Base-by-base conservation (phyloP, 53 echinoderm and acorn worm genomes). In the Antedon mediterranea region DNA sequence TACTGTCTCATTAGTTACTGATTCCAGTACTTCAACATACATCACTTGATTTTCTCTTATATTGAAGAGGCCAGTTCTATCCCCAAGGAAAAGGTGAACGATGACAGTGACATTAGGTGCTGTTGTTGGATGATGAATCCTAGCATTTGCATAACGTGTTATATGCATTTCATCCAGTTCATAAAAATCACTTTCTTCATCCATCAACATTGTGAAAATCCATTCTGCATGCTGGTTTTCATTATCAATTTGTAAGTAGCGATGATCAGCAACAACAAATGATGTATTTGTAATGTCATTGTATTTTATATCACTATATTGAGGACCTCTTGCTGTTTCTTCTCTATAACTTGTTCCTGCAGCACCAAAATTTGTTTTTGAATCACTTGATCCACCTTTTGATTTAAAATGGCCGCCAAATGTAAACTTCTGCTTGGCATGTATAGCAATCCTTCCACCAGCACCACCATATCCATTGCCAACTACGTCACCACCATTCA, bases 391-490 rank as follows among this genome's bases (percentile, higher is more conserved):
- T 29, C 93, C 93, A 32, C 93, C 93, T 77, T 85, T 80, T 34
- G 90, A 78, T 73, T 82, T 87, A 33, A 89, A 78, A 31, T 79
- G 81, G 29, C 93, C 93, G 0, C 90, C 84, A 79, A 84, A 93
- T 30, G 73, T 79, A 86, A 88, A 89, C 33, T 83, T 80, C 42
- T 90, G 85, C 30, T 85, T 78, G 23, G 85, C 90, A 75, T 93
- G 93, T 34, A 93, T 83, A 30, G 83, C 89, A 71, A 93, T 93
- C n/a, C 93, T 85, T 71, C 93, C 93, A 23, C 93, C 93, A 74
- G 89, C 83, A 29, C 93, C 93, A 29, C 93, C 93, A 76, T 80
- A 93, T 28, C 93, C 93, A 72, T 75, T 80, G 28, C 86, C 87
- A n/a, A 85, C 83, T 30, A 84, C 90, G 82, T 86, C 83, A 0